A percentile compares a stretch with the other conserved stretches of the same genome.
Conservation (phyloP, 2,888 invertebrate genomes). For the Argyra leucocephala region DNA sequence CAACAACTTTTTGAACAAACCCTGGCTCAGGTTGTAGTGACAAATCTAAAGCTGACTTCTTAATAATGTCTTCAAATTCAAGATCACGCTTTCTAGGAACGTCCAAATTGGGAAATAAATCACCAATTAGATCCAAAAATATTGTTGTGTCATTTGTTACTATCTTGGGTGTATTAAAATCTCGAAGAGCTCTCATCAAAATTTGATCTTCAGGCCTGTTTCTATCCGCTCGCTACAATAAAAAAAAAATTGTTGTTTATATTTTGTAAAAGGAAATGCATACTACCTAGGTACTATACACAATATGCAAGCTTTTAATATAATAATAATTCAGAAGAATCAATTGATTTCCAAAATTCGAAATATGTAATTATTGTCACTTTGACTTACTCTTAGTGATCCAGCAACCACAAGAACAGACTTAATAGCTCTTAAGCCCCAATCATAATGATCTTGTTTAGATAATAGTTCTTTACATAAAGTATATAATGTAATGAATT, state of each 20-base stretch:
- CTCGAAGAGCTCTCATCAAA: conserved; percentile 83
- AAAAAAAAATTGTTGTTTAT: conserved; percentile 6
- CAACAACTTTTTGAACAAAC: conserved; percentile 78
- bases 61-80: conserved; percentile 73
- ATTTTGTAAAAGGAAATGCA: background rate
- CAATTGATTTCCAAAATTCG: background rate
- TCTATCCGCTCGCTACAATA: conserved; percentile 56
- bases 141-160: conserved; percentile 84
- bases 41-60: conserved; percentile 67
- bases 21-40: conserved; percentile 85
- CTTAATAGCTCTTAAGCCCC: conserved; percentile 91
- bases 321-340: too few species aligned
- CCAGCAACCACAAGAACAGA: conserved; percentile 92
- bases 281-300: too few species aligned
- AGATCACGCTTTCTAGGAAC: conserved; percentile 78
- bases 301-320: too few species aligned
- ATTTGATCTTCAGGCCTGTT: conserved; percentile 83
- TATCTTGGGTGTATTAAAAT: conserved; percentile 91
- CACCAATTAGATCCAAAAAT: conserved; percentile 89
- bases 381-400: conserved; percentile 60
- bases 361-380: too few species aligned
- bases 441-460: conserved; percentile 94
- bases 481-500: conserved; percentile 88
- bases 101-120: conserved; percentile 83
- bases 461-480: conserved; percentile 82